These are phyloP conservation scores for Natator depressus DNA, from an alignment of 2,113 vertebrate species.

Conservation along the genomic window DNA sequence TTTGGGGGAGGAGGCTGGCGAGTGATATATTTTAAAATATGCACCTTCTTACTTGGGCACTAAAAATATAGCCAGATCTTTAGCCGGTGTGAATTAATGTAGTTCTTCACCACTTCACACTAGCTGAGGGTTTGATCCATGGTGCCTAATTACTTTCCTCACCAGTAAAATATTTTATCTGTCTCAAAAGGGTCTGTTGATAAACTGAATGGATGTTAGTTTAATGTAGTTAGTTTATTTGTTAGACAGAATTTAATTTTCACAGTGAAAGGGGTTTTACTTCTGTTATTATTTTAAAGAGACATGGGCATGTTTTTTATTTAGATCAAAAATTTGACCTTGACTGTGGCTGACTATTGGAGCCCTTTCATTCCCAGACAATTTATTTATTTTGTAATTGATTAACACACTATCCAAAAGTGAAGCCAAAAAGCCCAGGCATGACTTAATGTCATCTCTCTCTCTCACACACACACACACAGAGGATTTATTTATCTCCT, in stretches of 20 bases:
- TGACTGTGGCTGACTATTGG: not conserved
- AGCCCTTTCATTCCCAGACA: not conserved
- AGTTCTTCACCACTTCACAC: not conserved
- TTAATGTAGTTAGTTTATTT: not conserved
- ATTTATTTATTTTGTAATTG: not conserved
- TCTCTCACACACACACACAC: fast-evolving
- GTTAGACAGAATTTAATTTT: not conserved
- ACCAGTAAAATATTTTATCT: not conserved
- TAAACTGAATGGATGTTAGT: not conserved
- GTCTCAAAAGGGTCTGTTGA: not conserved
- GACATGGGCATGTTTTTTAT: not conserved
- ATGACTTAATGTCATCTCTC: not conserved
- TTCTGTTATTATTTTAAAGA: not conserved
- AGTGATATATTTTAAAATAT: not conserved
- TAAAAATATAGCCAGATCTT: not conserved
- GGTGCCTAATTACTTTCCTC: not conserved
- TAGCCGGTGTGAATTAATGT: not conserved
- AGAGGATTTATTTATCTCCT: not conserved
- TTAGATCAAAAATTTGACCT: not conserved
- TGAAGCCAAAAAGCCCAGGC: not conserved
- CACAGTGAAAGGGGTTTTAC: not conserved
- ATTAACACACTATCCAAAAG: not conserved
- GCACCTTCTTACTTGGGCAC: not conserved
- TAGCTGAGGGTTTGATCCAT: not conserved
- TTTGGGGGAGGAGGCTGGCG: not conserved